Percentiles rank a stretch among this genome's conserved stretches.
Conservation (phyloP, 2,797 vertebrate species). For the Mico argentatus region DNA sequence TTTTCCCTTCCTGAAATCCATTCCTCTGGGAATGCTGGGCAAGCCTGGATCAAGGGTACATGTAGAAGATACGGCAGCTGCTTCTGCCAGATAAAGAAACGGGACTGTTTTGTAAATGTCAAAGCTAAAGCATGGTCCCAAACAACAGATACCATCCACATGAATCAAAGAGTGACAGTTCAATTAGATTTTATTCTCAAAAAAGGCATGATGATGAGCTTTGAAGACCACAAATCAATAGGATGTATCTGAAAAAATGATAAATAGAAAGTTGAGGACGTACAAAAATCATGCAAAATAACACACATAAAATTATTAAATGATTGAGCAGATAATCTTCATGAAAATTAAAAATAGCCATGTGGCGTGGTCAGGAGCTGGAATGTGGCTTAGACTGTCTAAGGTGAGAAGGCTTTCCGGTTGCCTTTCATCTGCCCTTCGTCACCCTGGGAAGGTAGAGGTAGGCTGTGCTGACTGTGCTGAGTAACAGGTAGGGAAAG, state of each 20-base stretch:
- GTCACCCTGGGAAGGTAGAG: too few species aligned
- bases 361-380: background rate
- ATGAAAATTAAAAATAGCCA: background rate
- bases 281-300: background rate
- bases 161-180: background rate
- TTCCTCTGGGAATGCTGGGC: background rate
- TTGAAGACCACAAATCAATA: background rate
- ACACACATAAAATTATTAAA: background rate
- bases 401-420: accelerated
- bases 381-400: background rate
- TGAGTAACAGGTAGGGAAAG: background rate
- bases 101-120: background rate
- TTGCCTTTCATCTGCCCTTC: background rate
- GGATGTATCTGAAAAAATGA: background rate
- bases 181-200: background rate
- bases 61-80: background rate
- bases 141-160: background rate
- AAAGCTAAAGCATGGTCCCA: background rate
- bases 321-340: background rate
- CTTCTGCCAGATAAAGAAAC: background rate
- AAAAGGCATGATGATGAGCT: background rate
- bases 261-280: background rate
- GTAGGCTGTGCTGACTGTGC: background rate
- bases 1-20: background rate
- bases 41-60: background rate